Evolutionary conservation across 2,113 vertebrate species (phyloP).

Genomic region (Peromyscus leucopus): DNA sequence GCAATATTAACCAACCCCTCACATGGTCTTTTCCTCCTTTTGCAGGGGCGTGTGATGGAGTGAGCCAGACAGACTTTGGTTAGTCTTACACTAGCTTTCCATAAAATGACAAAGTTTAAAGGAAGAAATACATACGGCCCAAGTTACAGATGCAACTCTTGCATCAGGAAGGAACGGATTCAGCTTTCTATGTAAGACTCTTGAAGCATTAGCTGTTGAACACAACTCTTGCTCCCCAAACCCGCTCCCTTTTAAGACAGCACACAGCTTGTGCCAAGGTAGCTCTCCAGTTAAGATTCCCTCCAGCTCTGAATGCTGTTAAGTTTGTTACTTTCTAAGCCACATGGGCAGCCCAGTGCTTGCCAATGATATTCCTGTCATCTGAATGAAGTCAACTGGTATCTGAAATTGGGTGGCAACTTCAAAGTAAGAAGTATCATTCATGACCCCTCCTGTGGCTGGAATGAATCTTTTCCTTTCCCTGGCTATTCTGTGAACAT

Average conservation of each 20-base stretch:
- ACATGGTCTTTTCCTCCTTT: not conserved
- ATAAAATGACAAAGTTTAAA: not conserved
- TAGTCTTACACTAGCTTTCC: not conserved
- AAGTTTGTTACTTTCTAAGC: constrained; percentile 74
- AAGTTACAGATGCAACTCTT: constrained; percentile 22
- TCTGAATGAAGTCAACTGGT: constrained; percentile 35
- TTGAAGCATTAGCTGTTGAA: constrained; percentile 67
- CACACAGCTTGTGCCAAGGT: constrained; percentile 44
- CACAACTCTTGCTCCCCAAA: constrained; percentile 74
- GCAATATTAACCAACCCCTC: constrained; percentile 56
- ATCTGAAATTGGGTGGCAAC: constrained; percentile 27
- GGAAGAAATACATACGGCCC: not conserved
- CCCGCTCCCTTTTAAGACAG: constrained; percentile 68
- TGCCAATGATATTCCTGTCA: constrained; percentile 50
- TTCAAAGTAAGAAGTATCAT: constrained; percentile 23
- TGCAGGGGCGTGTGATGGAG: not conserved
- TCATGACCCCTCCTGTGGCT: not conserved
- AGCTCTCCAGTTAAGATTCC: constrained; percentile 67
- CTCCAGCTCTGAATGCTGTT: constrained; percentile 61
- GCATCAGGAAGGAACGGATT: constrained; percentile 29
- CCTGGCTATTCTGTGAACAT: not conserved
- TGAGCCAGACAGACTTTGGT: constrained; percentile 20
- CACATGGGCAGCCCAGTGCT: not conserved
- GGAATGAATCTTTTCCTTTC: constrained; percentile 44
- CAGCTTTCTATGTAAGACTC: constrained; percentile 43